Conservation (phyloP, 2,888 invertebrate species). For the Limnephilus marmoratus region DNA sequence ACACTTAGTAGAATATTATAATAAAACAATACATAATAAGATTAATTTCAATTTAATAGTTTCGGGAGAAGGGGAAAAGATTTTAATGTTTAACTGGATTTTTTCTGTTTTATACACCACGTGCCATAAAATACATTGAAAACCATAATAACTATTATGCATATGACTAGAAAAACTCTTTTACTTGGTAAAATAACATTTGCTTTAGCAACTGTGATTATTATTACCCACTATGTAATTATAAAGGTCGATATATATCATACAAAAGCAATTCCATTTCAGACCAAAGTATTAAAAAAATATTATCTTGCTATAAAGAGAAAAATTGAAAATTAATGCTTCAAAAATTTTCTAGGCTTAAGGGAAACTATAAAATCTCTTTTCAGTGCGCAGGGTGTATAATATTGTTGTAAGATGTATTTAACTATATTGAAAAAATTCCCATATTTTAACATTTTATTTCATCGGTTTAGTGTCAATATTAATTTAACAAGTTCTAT, state of each 20-base stretch:
- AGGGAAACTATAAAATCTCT: neutral
- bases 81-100: neutral
- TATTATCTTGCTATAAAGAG: neutral
- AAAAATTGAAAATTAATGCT: neutral
- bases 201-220: neutral
- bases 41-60: slow-evolving; percentile 4
- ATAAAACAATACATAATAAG: slow-evolving; percentile 22
- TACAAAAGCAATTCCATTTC: neutral
- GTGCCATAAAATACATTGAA: slow-evolving; percentile 32
- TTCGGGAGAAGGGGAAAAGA: neutral
- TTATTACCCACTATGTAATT: neutral
- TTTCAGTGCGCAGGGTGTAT: slow-evolving; percentile 36
- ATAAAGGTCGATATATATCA: neutral
- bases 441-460: slow-evolving; percentile 6
- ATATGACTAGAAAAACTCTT: slow-evolving; percentile 2
- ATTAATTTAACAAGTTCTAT: slow-evolving; percentile 2
- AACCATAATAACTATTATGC: neutral
- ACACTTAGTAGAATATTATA: slow-evolving; percentile 23
- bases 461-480: slow-evolving; percentile 9
- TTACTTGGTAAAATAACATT: neutral
- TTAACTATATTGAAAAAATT: slow-evolving; percentile 7
- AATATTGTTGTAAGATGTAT: slow-evolving; percentile 15
- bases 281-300: neutral
- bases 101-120: slow-evolving; percentile 24
- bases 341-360: neutral